phyloP scores from a whole-genome alignment of 2,113 vertebrate genomes.

The Odontesthes bonariensis region DNA sequence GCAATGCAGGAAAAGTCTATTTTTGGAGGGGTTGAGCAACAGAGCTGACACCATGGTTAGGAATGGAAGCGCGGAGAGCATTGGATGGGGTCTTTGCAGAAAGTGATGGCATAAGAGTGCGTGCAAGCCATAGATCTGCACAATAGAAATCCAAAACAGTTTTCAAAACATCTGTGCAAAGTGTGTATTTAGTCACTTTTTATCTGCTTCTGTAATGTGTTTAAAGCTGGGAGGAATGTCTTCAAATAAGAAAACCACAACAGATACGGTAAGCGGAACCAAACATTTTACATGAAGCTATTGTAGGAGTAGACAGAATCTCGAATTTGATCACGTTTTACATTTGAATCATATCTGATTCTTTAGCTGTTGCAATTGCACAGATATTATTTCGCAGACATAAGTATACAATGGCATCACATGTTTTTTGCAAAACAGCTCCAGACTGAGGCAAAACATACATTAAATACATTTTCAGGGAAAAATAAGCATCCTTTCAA shows the following conservation, averaged over 20 bases:
- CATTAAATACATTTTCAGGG: too few relatives aligned
- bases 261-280: not conserved
- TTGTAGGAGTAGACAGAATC: not conserved
- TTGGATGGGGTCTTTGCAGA: slow-evolving; percentile 27
- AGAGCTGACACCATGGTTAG: slow-evolving; percentile 63
- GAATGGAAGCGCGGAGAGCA: slow-evolving; percentile 39
- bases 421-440: not conserved
- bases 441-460: not conserved
- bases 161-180: slow-evolving; percentile 5
- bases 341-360: too few relatives aligned
- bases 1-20: slow-evolving; percentile 81
- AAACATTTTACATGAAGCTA: slow-evolving; percentile 2
- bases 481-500: too few relatives aligned
- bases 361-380: too few relatives aligned
- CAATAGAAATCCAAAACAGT: not conserved
- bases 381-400: not conserved
- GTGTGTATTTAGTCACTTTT: not conserved
- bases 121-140: not conserved
- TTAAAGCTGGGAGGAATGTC: not conserved
- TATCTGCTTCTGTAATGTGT: not conserved
- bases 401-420: not conserved
- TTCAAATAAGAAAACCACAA: slow-evolving; percentile 11
- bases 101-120: slow-evolving; percentile 19
- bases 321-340: too few relatives aligned
- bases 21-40: slow-evolving; percentile 77